Evolutionary conservation across 2,888 invertebrate species (phyloP).

Genomic region (Pyralis farinalis): DNA sequence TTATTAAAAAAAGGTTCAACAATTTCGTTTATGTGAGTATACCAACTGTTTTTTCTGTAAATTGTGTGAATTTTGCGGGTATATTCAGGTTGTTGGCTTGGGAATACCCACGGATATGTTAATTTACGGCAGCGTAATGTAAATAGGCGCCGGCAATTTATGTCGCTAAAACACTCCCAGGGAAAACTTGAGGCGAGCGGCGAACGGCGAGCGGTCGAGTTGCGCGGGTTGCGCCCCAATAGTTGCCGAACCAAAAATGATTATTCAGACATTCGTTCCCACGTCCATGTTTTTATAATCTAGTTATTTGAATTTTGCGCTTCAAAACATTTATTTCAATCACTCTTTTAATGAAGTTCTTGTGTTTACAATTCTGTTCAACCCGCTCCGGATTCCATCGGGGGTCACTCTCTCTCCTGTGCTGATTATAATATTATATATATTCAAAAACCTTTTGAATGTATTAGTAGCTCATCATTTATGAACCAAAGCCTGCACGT

Average conservation of each 20-base stretch:
- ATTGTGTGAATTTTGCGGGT: slow-evolving; percentile 33
- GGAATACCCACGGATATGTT: slow-evolving; percentile 72
- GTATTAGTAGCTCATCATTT: no score
- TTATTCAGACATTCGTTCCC: slow-evolving; percentile 44
- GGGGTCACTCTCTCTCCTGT: no score
- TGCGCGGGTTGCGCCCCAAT: slow-evolving; percentile 20
- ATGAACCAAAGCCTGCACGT: no score
- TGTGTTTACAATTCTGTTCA: no score
- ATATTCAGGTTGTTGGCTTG: slow-evolving; percentile 57
- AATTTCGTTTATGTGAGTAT: slow-evolving; percentile 26
- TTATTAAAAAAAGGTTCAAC: slow-evolving; percentile 36
- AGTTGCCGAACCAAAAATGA: slow-evolving; percentile 41
- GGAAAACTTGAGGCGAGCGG: slow-evolving; percentile 43
- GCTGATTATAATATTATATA: no score
- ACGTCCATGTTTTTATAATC: slow-evolving; percentile 17
- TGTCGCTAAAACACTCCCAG: slow-evolving; percentile 64
- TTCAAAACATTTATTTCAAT: not conserved
- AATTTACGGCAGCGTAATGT: slow-evolving; percentile 67
- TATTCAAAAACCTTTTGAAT: no score
- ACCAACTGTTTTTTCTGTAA: slow-evolving; percentile 31
- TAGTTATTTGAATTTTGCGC: not conserved
- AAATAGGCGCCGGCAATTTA: slow-evolving; percentile 69
- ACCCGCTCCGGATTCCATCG: no score
- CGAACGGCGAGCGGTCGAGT: slow-evolving; percentile 17
- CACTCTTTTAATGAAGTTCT: not conserved